Percentiles rank a stretch among this genome's conserved stretches.
These are phyloP conservation scores for Oriolus oriolus DNA, from an alignment of 2,113 vertebrate species.

Conservation along the genomic window DNA sequence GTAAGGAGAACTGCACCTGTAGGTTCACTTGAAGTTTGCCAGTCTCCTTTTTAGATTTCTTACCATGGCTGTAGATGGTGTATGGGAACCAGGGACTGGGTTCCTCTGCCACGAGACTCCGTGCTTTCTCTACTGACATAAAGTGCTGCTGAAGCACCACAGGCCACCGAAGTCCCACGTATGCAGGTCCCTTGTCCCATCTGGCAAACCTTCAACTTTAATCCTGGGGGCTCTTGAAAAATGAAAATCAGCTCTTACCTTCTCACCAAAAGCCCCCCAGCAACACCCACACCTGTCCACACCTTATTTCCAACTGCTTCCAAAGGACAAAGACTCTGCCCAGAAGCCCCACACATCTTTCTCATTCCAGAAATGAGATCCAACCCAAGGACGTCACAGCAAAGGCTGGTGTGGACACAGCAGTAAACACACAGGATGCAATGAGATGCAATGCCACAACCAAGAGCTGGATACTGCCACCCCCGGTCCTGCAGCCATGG, in stretches of 20 bases:
- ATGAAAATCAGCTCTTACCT: neutral
- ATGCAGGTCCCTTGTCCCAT: neutral
- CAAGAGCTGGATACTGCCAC: neutral
- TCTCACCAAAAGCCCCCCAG: neutral
- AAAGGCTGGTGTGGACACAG: neutral
- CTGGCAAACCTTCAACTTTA: neutral
- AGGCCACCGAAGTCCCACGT: neutral
- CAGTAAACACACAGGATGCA: accelerated
- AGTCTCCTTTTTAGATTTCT: neutral
- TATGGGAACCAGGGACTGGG: neutral
- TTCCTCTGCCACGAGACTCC: neutral
- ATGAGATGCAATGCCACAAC: neutral
- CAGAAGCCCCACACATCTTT: neutral
- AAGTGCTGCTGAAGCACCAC: neutral
- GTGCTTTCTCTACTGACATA: neutral
- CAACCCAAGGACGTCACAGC: neutral
- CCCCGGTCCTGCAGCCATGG: neutral
- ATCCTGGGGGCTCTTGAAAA: neutral
- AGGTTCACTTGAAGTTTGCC: neutral
- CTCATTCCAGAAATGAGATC: neutral
- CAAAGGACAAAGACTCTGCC: neutral
- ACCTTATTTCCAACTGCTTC: neutral
- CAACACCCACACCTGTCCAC: neutral
- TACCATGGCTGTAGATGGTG: neutral
- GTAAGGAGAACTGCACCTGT: neutral